A percentile compares a stretch with the other conserved stretches of the same genome.
Conservation (phyloP, 2,888 invertebrate species). For the Apamea anceps region DNA sequence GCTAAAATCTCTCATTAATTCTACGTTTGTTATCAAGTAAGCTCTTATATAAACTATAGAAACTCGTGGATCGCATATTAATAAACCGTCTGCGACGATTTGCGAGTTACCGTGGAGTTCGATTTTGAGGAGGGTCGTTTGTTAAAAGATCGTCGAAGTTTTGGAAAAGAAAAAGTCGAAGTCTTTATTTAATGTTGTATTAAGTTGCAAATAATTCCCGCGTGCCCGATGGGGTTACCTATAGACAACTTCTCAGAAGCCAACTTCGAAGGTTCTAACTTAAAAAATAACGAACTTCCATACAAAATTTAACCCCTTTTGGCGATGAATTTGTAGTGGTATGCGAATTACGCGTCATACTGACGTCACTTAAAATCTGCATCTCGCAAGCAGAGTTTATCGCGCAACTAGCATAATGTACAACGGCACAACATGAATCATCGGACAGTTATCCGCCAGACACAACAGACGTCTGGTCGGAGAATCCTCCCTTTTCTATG, state of each 20-base stretch:
- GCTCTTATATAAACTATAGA: slow-evolving; percentile 46
- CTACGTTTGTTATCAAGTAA: slow-evolving; percentile 56
- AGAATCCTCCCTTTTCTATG: too few species aligned
- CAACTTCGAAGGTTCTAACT: background rate
- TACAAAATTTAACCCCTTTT: background rate
- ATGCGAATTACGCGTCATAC: too few species aligned
- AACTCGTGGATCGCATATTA: slow-evolving; percentile 46
- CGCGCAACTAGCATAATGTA: too few species aligned
- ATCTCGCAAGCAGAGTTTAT: too few species aligned
- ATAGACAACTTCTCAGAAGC: background rate
- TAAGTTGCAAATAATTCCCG: slow-evolving; percentile 15
- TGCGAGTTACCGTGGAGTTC: slow-evolving; percentile 25
- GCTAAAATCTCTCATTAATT: slow-evolving; percentile 61
- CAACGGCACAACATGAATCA: too few species aligned
- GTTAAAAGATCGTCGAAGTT: slow-evolving; percentile 36
- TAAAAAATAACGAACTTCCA: background rate
- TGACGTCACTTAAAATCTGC: too few species aligned
- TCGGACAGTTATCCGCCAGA: too few species aligned
- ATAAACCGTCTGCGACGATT: slow-evolving; percentile 39
- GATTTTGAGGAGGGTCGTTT: slow-evolving; percentile 36
- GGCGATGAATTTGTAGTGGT: background rate
- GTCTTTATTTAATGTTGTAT: slow-evolving; percentile 9
- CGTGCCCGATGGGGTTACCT: background rate
- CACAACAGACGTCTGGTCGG: too few species aligned
- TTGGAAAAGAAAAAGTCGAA: slow-evolving; percentile 19